Percentiles rank a stretch among this genome's conserved stretches.
These are phyloP conservation scores for Nephotettix cincticeps DNA, from an alignment of 1,140 invertebrate genomes.

Conservation along the genomic window DNA sequence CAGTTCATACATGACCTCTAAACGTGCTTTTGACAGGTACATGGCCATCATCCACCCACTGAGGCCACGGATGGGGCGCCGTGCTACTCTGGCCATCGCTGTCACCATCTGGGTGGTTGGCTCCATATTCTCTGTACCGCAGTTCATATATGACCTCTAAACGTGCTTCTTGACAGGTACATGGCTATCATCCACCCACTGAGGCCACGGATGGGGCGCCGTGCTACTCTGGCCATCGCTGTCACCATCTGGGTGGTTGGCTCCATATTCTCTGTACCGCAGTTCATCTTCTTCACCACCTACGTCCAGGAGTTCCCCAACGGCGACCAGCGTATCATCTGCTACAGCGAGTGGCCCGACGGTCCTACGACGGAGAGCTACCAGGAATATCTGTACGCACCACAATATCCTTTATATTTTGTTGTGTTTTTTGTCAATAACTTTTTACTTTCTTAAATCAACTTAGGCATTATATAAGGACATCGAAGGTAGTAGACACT, in stretches of 20 bases:
- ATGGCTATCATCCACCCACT: constrained; percentile 92
- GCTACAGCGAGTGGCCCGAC: constrained; percentile 82
- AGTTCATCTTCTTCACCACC: constrained; percentile 79
- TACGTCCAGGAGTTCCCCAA: constrained; percentile 57
- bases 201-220: constrained; percentile 76
- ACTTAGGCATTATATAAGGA: no score
- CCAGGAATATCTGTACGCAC: constrained; percentile 77
- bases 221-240: constrained; percentile 78
- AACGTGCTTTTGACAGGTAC: constrained; percentile 66
- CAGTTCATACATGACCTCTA: no score
- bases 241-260: constrained; percentile 78
- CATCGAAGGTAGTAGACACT: no score
- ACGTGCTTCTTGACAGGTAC: constrained; percentile 65
- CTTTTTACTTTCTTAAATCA: no score
- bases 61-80: constrained; percentile 76
- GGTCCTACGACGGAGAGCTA: constrained; percentile 65
- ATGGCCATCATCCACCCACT: constrained; percentile 92
- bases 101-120: no score
- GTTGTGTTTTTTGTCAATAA: no score
- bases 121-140: no score
- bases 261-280: constrained; percentile 75
- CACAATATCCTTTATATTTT: no score
- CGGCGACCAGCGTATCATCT: constrained; percentile 65
- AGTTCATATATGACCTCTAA: no score
- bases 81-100: constrained; percentile 77